A percentile compares a stretch with the other conserved stretches of the same genome.
phyloP scores from a whole-genome alignment of 2,888 invertebrate species.

The Machimus atricapillus region DNA sequence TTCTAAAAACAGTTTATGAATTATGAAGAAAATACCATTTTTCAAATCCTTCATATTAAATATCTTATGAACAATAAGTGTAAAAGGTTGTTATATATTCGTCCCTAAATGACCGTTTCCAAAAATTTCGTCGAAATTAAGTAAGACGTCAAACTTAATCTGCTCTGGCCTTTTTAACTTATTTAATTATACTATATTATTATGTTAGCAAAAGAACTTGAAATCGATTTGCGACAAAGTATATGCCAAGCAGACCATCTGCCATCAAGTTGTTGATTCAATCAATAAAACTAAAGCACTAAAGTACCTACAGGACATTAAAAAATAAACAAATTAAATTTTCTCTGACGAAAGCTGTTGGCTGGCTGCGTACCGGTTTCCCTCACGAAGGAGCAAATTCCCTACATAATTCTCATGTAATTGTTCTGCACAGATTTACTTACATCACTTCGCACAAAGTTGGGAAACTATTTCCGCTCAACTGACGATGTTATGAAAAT shows the following conservation, averaged over 20 bases:
- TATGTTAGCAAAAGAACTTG: not conserved
- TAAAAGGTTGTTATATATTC: no score
- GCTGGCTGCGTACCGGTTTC: not conserved
- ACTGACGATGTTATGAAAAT: not conserved
- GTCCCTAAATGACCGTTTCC: no score
- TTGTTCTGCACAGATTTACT: not conserved
- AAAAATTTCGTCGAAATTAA: no score
- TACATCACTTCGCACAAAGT: not conserved
- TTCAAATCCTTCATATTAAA: no score
- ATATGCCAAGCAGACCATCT: not conserved
- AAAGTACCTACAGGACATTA: not conserved
- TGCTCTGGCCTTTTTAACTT: not conserved
- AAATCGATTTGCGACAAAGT: not conserved
- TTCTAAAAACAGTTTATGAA: no score
- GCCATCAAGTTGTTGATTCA: not conserved
- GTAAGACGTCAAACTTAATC: no score
- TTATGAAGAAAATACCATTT: no score
- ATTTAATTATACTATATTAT: not conserved
- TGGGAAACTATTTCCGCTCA: not conserved
- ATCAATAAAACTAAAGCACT: not conserved
- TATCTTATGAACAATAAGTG: no score
- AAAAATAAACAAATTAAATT: not conserved
- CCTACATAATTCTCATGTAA: not conserved
- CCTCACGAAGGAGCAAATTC: not conserved
- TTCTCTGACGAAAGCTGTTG: not conserved